A percentile compares a stretch with the other conserved stretches of the same genome.
Conservation (phyloP, 1,140 invertebrate genomes). For the Stegodyphus mimosarum region DNA sequence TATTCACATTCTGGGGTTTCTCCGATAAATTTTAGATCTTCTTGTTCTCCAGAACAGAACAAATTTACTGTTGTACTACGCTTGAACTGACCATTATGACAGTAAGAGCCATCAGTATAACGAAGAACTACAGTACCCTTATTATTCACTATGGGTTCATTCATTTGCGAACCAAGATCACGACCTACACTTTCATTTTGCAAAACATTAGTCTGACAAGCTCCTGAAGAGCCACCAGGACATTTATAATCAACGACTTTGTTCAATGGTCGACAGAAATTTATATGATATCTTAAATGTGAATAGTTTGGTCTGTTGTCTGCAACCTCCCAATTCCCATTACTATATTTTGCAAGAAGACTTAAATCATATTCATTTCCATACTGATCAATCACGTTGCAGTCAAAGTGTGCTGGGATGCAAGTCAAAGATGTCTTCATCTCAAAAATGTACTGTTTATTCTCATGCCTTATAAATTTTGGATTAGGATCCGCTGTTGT, state of each 20-base stretch:
- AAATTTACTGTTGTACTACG: conserved; percentile 44
- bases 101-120: conserved; percentile 46
- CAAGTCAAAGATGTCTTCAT: conserved; percentile 67
- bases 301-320: conserved; percentile 7
- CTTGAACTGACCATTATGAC: conserved; percentile 15
- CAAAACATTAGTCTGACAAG: conserved; percentile 20
- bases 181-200: neutral
- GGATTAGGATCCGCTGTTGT: conserved; percentile 15
- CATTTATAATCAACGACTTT: conserved; percentile 20
- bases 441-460: conserved; percentile 64
- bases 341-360: conserved; percentile 1
- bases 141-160: conserved; percentile 8
- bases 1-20: conserved; percentile 66
- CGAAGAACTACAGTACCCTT: conserved; percentile 24
- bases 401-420: conserved; percentile 41
- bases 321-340: conserved; percentile 34
- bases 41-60: conserved; percentile 20
- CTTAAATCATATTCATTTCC: conserved; percentile 58
- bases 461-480: conserved; percentile 20
- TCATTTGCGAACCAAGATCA: conserved; percentile 26
- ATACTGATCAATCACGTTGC: conserved; percentile 21
- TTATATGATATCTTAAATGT: conserved; percentile 44
- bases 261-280: conserved; percentile 50
- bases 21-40: conserved; percentile 52
- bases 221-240: conserved; percentile 36